phyloP scores from a whole-genome alignment of 2,888 invertebrate genomes.

The Leptinotarsa juncta region DNA sequence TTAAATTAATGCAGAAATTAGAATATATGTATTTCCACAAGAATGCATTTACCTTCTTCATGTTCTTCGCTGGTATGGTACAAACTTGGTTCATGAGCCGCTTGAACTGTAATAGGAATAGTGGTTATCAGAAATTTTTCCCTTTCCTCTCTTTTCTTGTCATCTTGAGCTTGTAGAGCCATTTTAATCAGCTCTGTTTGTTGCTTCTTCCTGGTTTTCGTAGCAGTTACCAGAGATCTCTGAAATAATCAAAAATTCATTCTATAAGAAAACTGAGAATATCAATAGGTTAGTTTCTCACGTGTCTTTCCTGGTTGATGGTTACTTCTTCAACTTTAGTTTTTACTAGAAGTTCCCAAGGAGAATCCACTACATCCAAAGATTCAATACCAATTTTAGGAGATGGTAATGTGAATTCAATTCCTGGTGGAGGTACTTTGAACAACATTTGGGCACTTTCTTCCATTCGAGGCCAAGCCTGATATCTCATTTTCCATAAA shows the following conservation, averaged over 20 bases:
- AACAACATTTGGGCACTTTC: conserved; percentile 95
- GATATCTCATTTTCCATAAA: conserved; percentile 96
- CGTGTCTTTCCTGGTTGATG: conserved; percentile 96
- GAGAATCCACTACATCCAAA: conserved; percentile 95
- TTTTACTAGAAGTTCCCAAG: conserved; percentile 98
- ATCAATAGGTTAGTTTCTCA: conserved; percentile 64
- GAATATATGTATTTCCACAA: too few species aligned
- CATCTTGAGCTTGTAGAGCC: conserved; percentile 95
- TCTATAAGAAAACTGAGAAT: background rate
- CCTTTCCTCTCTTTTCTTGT: conserved; percentile 92
- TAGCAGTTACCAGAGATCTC: conserved; percentile 96
- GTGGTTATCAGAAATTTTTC: conserved; percentile 96
- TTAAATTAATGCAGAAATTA: conserved; percentile 14
- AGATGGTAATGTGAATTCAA: conserved; percentile 98
- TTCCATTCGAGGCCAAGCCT: conserved; percentile 99
- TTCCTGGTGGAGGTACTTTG: conserved; percentile 98
- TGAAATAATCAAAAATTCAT: conserved; percentile 60
- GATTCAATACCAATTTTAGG: conserved; percentile 98
- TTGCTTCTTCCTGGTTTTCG: conserved; percentile 98
- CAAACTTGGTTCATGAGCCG: conserved; percentile 94
- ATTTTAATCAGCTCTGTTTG: conserved; percentile 97
- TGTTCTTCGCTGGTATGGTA: conserved; percentile 90
- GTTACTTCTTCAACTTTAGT: conserved; percentile 99
- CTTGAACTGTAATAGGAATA: conserved; percentile 93
- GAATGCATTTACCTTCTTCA: conserved; percentile 74